phyloP scores from a whole-genome alignment of 2,113 vertebrate genomes.

The Emydocephalus ijimae region DNA sequence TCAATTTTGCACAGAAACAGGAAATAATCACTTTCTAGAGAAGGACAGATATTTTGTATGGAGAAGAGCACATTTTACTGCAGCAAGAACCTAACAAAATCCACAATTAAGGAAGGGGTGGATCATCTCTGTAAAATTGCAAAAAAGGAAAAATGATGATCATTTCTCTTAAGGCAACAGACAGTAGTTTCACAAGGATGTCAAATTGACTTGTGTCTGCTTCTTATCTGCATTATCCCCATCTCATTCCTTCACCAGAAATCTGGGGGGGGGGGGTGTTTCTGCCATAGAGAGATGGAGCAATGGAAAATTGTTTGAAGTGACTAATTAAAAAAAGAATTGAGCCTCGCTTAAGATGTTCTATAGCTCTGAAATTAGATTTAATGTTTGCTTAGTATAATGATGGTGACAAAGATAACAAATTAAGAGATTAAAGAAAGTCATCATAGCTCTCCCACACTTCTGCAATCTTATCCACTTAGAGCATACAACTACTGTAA shows the following conservation, averaged over 20 bases:
- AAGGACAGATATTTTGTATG: background rate
- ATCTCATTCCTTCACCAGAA: background rate
- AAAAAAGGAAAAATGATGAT: background rate
- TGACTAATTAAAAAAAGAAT: background rate
- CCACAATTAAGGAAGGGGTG: background rate
- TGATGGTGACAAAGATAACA: background rate
- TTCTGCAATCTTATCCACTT: background rate
- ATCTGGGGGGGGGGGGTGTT: too few relatives aligned
- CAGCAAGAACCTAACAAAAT: slow-evolving; percentile 15
- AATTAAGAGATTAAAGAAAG: background rate
- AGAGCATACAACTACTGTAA: background rate
- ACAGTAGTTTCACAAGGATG: background rate
- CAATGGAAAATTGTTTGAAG: background rate
- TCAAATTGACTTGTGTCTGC: background rate
- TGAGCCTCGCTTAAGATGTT: background rate
- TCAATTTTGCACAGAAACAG: slow-evolving; percentile 31
- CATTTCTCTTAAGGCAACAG: background rate
- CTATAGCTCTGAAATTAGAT: background rate
- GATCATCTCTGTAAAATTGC: background rate
- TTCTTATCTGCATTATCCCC: background rate
- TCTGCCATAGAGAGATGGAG: background rate
- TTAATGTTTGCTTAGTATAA: background rate
- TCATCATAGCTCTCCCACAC: background rate
- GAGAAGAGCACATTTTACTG: background rate
- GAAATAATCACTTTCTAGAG: slow-evolving; percentile 35